phyloP scores from a whole-genome alignment of 2,113 vertebrate species.

The Hippocampus barbouri region DNA sequence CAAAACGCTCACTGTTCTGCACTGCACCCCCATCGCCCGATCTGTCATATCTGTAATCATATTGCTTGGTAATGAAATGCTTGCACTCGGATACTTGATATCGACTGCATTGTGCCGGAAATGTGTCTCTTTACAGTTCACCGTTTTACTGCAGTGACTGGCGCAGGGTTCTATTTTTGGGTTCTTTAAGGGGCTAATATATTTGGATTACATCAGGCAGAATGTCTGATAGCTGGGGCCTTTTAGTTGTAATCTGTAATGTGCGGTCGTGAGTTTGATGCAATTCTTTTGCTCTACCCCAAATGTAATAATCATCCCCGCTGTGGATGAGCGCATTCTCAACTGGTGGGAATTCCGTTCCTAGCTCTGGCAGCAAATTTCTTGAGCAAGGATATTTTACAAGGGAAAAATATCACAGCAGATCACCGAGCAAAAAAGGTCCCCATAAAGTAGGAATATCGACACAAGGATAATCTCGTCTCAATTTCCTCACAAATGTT shows the following conservation, averaged over 20 bases:
- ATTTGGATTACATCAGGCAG: not conserved
- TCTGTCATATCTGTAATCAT: not conserved
- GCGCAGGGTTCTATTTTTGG: slow-evolving; percentile 26
- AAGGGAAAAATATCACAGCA: not conserved
- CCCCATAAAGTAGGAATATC: not conserved
- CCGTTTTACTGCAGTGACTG: slow-evolving; percentile 35
- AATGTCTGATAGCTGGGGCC: not conserved
- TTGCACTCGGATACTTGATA: slow-evolving; percentile 11
- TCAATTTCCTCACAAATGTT: not conserved
- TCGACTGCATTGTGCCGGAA: slow-evolving; percentile 12
- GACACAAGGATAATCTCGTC: too few species aligned
- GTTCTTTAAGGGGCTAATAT: slow-evolving; percentile 4
- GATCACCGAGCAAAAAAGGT: not conserved
- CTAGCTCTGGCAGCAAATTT: not conserved
- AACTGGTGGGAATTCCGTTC: not conserved
- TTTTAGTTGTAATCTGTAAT: slow-evolving; percentile 15
- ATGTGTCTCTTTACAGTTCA: not conserved
- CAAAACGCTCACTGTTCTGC: not conserved
- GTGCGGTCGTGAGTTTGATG: slow-evolving; percentile 17
- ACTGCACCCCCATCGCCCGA: not conserved
- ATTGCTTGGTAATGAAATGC: slow-evolving; percentile 4
- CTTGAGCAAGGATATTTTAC: not conserved
- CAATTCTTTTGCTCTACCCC: slow-evolving; percentile 14
- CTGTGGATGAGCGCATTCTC: not conserved
- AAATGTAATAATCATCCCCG: slow-evolving; percentile 7